Evolutionary conservation across 2,113 vertebrate species (phyloP).

Genomic region (Coptodon bakossiorum): DNA sequence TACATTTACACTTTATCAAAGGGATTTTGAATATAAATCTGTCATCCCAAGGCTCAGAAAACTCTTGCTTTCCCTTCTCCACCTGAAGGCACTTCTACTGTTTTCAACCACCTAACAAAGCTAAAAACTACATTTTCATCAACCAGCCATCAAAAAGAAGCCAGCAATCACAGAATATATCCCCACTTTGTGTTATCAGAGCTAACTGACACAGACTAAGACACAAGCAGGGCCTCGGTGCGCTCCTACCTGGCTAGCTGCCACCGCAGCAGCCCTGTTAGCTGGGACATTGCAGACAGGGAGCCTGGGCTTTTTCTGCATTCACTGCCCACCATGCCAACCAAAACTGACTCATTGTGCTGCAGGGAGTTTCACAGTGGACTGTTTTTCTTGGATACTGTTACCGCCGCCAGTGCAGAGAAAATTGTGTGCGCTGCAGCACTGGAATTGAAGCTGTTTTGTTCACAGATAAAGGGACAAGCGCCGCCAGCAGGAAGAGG

Average conservation of each 20-base stretch:
- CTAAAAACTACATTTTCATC: background rate
- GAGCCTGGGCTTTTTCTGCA: constrained; percentile 20
- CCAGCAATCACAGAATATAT: background rate
- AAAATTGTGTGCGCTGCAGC: background rate
- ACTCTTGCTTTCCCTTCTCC: background rate
- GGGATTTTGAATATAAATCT: background rate
- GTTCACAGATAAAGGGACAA: constrained; percentile 4
- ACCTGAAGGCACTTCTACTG: background rate
- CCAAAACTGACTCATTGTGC: constrained; percentile 22
- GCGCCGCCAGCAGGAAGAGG: constrained; percentile 1
- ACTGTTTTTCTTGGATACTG: constrained; percentile 42
- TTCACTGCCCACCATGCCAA: constrained; percentile 36
- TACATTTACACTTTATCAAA: background rate
- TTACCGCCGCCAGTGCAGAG: background rate
- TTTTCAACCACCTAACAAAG: background rate
- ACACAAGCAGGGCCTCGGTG: background rate
- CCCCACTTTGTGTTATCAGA: background rate
- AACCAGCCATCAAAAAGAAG: background rate
- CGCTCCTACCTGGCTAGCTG: constrained; percentile 2
- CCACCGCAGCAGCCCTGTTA: background rate
- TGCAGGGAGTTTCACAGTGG: constrained; percentile 16
- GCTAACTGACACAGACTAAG: background rate
- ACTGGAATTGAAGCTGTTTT: background rate
- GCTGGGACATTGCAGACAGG: background rate
- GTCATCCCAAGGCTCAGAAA: background rate